phyloP scores from a whole-genome alignment of 2,888 invertebrate species.

The Emmelina monodactyla region DNA sequence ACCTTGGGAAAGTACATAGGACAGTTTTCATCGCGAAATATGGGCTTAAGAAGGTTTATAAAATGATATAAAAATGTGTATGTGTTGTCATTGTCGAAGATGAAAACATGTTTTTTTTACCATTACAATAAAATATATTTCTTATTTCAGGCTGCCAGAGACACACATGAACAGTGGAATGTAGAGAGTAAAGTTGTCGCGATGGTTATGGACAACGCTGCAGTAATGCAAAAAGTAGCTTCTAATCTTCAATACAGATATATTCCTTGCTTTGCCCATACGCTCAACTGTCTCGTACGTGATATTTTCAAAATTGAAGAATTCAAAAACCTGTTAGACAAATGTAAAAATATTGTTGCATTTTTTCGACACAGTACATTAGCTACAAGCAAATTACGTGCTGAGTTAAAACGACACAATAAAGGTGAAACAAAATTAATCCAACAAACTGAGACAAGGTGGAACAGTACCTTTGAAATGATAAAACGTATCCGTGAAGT shows the following conservation, averaged over 20 bases:
- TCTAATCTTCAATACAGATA: no score
- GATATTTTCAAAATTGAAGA: background rate
- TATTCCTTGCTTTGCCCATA: constrained; percentile 10
- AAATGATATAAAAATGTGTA: no score
- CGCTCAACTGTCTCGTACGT: constrained; percentile 7
- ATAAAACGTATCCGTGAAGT: constrained; percentile 3
- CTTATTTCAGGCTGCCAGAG: constrained; percentile 5
- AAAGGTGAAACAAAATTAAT: constrained; percentile 6
- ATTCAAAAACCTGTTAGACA: background rate
- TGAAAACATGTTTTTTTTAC: no score
- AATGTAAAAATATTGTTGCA: constrained; percentile 6
- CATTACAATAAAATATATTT: no score
- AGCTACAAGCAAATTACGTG: constrained; percentile 5
- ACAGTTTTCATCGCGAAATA: background rate
- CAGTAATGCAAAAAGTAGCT: constrained; percentile 10
- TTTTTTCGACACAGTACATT: constrained; percentile 9
- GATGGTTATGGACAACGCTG: constrained; percentile 8
- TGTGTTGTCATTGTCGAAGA: no score
- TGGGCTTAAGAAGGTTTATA: no score
- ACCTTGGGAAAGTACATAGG: background rate
- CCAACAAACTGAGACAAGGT: constrained; percentile 6
- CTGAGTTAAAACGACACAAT: constrained; percentile 3
- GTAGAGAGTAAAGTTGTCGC: constrained; percentile 6
- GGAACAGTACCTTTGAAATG: constrained; percentile 9
- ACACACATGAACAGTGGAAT: constrained; percentile 9